Base-by-base conservation (phyloP, 2,888 invertebrate species). In the Agrilus biguttatus region DNA sequence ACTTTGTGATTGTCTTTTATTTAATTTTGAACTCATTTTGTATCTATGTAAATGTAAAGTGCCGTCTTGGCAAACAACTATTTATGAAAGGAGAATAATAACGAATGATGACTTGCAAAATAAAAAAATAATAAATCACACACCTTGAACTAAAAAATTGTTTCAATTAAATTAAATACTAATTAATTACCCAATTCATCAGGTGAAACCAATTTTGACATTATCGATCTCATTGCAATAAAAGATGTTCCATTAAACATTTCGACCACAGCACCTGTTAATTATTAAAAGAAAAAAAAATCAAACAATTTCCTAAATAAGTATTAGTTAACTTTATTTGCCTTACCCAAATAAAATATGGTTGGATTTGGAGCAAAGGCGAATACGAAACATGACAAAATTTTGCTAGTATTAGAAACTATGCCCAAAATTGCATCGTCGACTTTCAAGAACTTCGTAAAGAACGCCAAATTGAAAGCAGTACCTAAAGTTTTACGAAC, bases 151-250 rank as follows among this genome's bases (percentile, higher is more conserved):
- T 19, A 21, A 7, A 21, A 5, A 5, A 21, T 7, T 21, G 21
- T 21, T 21, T 21, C 5, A 7, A 21, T 7, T 21, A 21, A 6
- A 21, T 21, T 21, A 6, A 21, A 6, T 21, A 21, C 21, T 21
- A 21, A 10, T 28, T 10, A 10, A 10, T 28, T 14, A 41, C 75
- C 75, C 48, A 74, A 63, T 67, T 75, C 74, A 47, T 73, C 70
- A 5, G 65, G 55, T n/a, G 71, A 63, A 6, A 75, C 75, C 45
- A 70, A 64, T 52, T 75, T 75, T 0, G 72, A 69, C 2, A 72
- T 72, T 42, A 74, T 69, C 1, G 75, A 72, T 42, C 75, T 62
- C 42, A 75, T 65, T 1, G 73, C 72, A 23, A 73, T 73, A 19
- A 74, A 59, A 0, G 73, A 70, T 1, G 71, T 69, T n/a, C 70